These are phyloP conservation scores for Arion vulgaris DNA, from an alignment of 1,140 invertebrate species.

Conservation along the genomic window DNA sequence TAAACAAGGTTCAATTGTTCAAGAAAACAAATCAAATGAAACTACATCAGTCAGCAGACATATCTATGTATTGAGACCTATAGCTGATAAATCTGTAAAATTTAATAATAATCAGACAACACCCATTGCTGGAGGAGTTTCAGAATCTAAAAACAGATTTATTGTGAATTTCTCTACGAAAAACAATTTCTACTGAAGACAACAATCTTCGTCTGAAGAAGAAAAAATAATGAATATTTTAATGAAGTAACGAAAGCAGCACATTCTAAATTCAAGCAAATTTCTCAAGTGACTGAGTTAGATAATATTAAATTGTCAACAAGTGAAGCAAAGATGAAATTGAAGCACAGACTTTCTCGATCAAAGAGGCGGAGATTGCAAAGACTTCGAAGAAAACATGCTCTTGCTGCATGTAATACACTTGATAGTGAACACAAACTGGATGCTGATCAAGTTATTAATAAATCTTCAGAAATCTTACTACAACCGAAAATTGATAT, in stretches of 20 bases:
- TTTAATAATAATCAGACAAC: too few species aligned
- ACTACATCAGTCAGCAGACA: not conserved
- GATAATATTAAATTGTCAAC: too few species aligned
- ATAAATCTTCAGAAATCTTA: not conserved
- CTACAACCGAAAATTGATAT: not conserved
- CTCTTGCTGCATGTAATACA: not conserved
- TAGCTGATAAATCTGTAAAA: too few species aligned
- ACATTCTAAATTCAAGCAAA: not conserved
- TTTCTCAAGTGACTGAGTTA: too few species aligned
- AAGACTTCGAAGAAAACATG: not conserved
- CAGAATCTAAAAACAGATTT: too few species aligned
- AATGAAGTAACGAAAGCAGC: too few species aligned
- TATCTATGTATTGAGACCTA: not conserved
- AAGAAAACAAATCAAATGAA: not conserved
- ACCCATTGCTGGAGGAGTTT: too few species aligned
- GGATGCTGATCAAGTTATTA: not conserved
- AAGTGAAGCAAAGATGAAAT: not conserved
- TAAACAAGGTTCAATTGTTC: not conserved
- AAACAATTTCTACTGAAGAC: not conserved
- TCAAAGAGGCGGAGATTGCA: conserved; percentile 3
- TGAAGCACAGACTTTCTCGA: not conserved
- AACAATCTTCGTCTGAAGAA: not conserved
- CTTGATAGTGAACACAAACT: not conserved
- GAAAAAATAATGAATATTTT: not conserved
- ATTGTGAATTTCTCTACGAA: too few species aligned